Base-by-base conservation (phyloP, 2,888 invertebrate genomes). In the Phyllotreta cruciferae region DNA sequence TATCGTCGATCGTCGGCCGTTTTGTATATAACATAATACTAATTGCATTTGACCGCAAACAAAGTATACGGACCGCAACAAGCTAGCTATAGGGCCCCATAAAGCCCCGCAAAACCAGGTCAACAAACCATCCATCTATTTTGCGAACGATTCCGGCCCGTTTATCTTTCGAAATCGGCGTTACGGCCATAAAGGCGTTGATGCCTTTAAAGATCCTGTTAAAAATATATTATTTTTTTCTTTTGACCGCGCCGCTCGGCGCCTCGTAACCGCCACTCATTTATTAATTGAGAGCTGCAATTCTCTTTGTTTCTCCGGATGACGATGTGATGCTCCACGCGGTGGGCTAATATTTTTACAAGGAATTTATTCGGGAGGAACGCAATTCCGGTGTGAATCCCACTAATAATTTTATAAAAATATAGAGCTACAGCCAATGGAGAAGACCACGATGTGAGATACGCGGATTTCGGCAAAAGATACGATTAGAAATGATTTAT, bases 201-300 rank as follows among this genome's bases (percentile, higher is more conserved):
- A 81, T 77, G 79, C 79, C 76, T 79, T 74, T 78, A 79, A 80
- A 77, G 79, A 79, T 78, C 79, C 80, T 78, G 80, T 81, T 81
- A 81, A 81, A 80, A 80, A 80, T 78, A 75, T 79, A 79, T 80
- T 78, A 77, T 77, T 79, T 80, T 52, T 76, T 80, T 75, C 74
- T 75, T 78, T 77, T 72, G 74, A 70, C 72, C 69, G 69, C 65
- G 76, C 80, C 80, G 80, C 77, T 78, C 78, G 80, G 80, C 80
- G 80, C 80, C 81, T 78, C 74, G 74, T 77, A 77, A 77, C 45
- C 75, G 78, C 75, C 74, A 78, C 56, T 79, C 79, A 80, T 80
- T 80, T 80, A 80, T 80, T 81, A 81, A 81, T 81, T 80, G 79
- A 77, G 63, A 66, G 54, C 47, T 56, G 42, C 56, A 44, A 57